Percentiles rank a stretch among this genome's conserved stretches.
Evolutionary conservation across 2,888 invertebrate species (phyloP).

Genomic region (Agriopis aurantiaria): DNA sequence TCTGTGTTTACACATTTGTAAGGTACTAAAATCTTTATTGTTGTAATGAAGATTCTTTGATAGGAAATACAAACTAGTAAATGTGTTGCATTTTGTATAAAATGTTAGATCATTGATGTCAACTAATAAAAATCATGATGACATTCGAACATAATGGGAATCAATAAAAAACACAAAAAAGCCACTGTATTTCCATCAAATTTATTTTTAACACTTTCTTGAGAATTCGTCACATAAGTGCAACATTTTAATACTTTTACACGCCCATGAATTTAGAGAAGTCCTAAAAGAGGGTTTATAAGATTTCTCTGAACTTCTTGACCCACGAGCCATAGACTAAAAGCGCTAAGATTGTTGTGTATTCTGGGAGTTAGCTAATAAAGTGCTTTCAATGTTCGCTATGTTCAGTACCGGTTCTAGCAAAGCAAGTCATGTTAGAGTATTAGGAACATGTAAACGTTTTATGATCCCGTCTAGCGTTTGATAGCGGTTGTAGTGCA

Average conservation of each 20-base stretch:
- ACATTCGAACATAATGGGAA: conserved; percentile 35
- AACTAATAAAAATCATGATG: conserved; percentile 17
- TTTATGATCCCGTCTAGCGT: conserved; percentile 25
- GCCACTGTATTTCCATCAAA: conserved; percentile 30
- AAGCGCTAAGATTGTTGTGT: conserved; percentile 22
- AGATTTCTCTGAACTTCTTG: conserved; percentile 33
- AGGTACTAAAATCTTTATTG: neutral
- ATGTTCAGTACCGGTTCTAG: conserved; percentile 20
- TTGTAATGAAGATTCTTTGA: neutral
- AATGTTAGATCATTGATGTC: conserved; percentile 11
- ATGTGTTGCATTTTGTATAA: conserved; percentile 26
- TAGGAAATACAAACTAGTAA: conserved; percentile 18
- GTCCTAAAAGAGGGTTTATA: conserved; percentile 29
- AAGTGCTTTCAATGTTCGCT: conserved; percentile 34
- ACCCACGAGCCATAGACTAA: conserved; percentile 19
- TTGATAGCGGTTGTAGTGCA: conserved; percentile 27
- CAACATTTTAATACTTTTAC: conserved; percentile 42
- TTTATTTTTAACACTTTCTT: conserved; percentile 37
- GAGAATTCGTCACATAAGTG: conserved; percentile 41
- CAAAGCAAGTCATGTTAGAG: conserved; percentile 21
- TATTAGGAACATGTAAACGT: conserved; percentile 32
- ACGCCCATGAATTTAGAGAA: conserved; percentile 25
- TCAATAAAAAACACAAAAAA: conserved; percentile 36
- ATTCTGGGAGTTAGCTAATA: conserved; percentile 36
- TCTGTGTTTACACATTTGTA: neutral